A percentile compares a stretch with the other conserved stretches of the same genome.
Evolutionary conservation across 2,113 vertebrate genomes (phyloP).

Genomic region (human (Homo sapiens)): DNA sequence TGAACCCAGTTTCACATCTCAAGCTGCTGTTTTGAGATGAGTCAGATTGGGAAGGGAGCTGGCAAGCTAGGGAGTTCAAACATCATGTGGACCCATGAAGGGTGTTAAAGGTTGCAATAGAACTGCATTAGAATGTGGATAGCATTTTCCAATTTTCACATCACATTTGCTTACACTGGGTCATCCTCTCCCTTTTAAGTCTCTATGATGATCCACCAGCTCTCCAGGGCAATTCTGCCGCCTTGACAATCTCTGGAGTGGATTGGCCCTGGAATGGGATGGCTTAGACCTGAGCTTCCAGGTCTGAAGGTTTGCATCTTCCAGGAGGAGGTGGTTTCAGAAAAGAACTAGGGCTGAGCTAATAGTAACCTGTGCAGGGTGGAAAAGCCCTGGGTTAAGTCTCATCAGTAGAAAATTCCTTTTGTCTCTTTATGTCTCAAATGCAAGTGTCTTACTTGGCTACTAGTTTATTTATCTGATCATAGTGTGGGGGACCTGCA

Average conservation of each 20-base stretch:
- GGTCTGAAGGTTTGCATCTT: background rate
- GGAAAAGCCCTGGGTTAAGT: background rate
- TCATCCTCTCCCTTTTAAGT: background rate
- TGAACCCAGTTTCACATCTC: background rate
- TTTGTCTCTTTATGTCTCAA: background rate
- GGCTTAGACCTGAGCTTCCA: background rate
- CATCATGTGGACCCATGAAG: fast-evolving
- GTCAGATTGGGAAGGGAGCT: background rate
- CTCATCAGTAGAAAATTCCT: no score
- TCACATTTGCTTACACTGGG: background rate
- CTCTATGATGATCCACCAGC: background rate
- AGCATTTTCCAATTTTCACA: background rate
- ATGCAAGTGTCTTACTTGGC: background rate
- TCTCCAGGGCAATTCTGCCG: background rate
- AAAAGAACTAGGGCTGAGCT: background rate
- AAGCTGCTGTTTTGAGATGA: background rate
- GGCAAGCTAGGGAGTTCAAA: background rate
- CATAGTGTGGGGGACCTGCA: background rate
- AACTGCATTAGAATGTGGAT: fast-evolving
- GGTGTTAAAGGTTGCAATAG: fast-evolving
- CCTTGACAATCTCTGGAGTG: background rate
- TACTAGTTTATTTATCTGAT: background rate
- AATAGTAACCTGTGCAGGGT: fast-evolving
- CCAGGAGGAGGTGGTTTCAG: background rate
- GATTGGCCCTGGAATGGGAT: fast-evolving